These are phyloP conservation scores for Sminthurinus signatus DNA, from an alignment of 1,140 invertebrate species.

Conservation along the genomic window DNA sequence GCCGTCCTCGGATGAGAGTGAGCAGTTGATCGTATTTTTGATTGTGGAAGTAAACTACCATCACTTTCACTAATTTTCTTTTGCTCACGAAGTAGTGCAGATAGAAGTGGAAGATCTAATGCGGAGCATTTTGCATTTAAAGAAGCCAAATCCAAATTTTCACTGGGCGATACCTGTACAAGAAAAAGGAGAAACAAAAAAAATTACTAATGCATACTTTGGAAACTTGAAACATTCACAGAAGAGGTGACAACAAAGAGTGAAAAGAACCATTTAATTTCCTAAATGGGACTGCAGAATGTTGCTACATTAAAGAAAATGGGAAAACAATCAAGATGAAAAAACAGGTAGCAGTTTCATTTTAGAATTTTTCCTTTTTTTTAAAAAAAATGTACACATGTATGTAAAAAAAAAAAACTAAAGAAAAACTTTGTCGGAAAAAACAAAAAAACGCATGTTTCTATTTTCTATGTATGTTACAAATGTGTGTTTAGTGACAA, in stretches of 20 bases:
- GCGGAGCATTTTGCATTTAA: conserved; percentile 31
- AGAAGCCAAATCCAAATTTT: conserved; percentile 33
- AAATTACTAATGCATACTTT: neutral
- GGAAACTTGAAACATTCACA: neutral
- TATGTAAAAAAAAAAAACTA: too few relatives aligned
- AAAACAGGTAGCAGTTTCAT: neutral
- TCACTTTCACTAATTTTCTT: too few relatives aligned
- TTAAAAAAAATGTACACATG: too few relatives aligned
- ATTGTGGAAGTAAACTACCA: conserved; percentile 23
- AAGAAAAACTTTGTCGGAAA: too few relatives aligned
- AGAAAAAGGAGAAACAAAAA: neutral
- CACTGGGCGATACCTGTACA: conserved; percentile 26
- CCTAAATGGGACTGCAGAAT: neutral
- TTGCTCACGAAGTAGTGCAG: conserved; percentile 36
- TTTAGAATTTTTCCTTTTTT: too few relatives aligned
- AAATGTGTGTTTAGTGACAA: too few relatives aligned
- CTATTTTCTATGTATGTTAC: too few relatives aligned
- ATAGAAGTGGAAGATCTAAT: conserved; percentile 35
- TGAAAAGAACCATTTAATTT: neutral
- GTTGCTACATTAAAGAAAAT: too few relatives aligned
- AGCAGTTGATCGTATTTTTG: conserved; percentile 32
- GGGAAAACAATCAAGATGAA: too few relatives aligned
- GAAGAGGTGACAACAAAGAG: neutral
- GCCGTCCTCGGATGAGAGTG: conserved; percentile 35
- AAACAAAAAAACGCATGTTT: too few relatives aligned